Conservation (phyloP, 2,113 vertebrate genomes). For the Gallinago jamesoni region DNA sequence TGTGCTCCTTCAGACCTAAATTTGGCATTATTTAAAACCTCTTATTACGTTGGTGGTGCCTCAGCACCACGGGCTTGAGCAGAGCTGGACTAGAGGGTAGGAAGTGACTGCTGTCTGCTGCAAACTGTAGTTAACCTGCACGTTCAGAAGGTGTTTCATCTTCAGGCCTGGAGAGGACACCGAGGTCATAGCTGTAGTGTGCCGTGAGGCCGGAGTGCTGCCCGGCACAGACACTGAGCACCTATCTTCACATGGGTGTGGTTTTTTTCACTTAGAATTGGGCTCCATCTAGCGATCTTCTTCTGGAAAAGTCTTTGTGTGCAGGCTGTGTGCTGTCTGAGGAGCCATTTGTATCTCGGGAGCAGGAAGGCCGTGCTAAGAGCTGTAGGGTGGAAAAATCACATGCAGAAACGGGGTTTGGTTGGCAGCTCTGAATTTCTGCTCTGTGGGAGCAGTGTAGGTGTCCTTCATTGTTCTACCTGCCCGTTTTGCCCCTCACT, state of each 20-base stretch:
- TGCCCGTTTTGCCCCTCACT: neutral
- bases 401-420: accelerated
- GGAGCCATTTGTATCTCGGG: neutral
- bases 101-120: neutral
- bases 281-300: slow-evolving; percentile 22
- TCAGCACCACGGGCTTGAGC: neutral
- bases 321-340: neutral
- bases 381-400: accelerated
- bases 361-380: neutral
- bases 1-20: neutral
- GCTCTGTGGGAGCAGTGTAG: neutral
- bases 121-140: neutral
- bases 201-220: neutral
- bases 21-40: neutral
- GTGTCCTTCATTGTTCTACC: neutral
- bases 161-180: neutral
- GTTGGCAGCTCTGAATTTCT: neutral
- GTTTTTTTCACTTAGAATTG: neutral
- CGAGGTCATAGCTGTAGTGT: neutral
- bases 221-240: neutral
- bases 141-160: neutral
- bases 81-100: neutral
- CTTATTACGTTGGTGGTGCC: neutral
- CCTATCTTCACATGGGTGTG: neutral
- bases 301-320: neutral